Base-by-base conservation (phyloP, 2,797 vertebrate species). In the Chlorospingus semifuscus region DNA sequence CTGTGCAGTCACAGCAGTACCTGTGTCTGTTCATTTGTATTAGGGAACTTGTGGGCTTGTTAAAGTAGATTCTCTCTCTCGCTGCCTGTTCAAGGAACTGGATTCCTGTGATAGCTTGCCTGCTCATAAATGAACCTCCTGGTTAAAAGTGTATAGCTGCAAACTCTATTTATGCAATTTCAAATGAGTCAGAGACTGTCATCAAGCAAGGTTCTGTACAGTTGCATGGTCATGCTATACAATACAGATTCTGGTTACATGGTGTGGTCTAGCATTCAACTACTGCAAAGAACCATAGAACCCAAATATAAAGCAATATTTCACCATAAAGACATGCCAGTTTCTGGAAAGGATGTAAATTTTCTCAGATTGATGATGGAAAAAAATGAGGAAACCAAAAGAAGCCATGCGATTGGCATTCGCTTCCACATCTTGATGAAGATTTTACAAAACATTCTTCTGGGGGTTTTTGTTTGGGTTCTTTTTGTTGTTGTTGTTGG, bases 401-500 rank as follows among this genome's bases (percentile, higher is more conserved):
- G 47, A 77, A 90, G 8, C 23, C 23, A 18, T 56, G 7, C 0
- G 1, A 49, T 37, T 70, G 16, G 18, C 18, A 37, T 92, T 92
- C 0, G 0, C 6, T 70, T 86, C 56, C 32, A 32, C 16, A 49
- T 39, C 21, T 70, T 59, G 27, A 29, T 56, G 34, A 85, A 71
- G 15, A 39, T 82, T 60, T 82, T 59, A 39, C 5, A 59, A 30
- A 76, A 34, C 12, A 37, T 77, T 34, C 5, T 34, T 32, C 18
- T 49, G 44, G 1, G 2, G 12, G 7, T 6, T 44, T 75, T 49
- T 44, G 2, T 15, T 52, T 34, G 24, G 13, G 1, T 9, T 10
- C 23, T 59, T 34, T 57, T 46, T 34, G 15, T 30, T 41, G 11
- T 18, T 23, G 24, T 49, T 8, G 19, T n/a, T 46, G 39, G 9